These are phyloP conservation scores for Bibio marci DNA, from an alignment of 2,888 invertebrate species.

Conservation along the genomic window DNA sequence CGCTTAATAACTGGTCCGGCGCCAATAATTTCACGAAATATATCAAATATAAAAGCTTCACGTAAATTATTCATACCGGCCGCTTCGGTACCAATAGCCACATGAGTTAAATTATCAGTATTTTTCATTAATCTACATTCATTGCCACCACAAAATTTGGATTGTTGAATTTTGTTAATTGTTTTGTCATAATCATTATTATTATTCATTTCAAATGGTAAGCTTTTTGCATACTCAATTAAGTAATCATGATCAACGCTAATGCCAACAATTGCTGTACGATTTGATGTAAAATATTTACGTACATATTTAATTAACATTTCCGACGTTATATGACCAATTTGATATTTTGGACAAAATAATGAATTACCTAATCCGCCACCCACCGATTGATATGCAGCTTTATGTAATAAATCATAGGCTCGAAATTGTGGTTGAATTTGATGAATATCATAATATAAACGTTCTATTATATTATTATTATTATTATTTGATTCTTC, in stretches of 20 bases:
- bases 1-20: constrained; percentile 55
- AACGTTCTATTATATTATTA: constrained; percentile 39
- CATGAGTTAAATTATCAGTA: constrained; percentile 47
- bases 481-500: constrained; percentile 57
- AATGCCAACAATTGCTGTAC: constrained; percentile 64
- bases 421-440: constrained; percentile 52
- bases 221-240: constrained; percentile 36
- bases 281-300: constrained; percentile 40
- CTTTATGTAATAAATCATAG: constrained; percentile 75
- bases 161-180: constrained; percentile 23
- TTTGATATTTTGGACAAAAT: constrained; percentile 57
- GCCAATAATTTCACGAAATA: constrained; percentile 56
- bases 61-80: constrained; percentile 44
- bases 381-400: constrained; percentile 51
- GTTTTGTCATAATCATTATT: constrained; percentile 25
- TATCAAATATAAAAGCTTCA: constrained; percentile 37
- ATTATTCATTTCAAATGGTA: constrained; percentile 16
- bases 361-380: constrained; percentile 74
- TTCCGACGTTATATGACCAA: constrained; percentile 53
- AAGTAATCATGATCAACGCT: constrained; percentile 53
- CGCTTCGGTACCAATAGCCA: constrained; percentile 62
- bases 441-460: constrained; percentile 51
- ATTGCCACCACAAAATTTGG: constrained; percentile 60
- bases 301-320: constrained; percentile 55
- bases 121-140: constrained; percentile 45